Evolutionary conservation across 1,140 invertebrate genomes (phyloP).

Genomic region (Drosophila pallidifrons): DNA sequence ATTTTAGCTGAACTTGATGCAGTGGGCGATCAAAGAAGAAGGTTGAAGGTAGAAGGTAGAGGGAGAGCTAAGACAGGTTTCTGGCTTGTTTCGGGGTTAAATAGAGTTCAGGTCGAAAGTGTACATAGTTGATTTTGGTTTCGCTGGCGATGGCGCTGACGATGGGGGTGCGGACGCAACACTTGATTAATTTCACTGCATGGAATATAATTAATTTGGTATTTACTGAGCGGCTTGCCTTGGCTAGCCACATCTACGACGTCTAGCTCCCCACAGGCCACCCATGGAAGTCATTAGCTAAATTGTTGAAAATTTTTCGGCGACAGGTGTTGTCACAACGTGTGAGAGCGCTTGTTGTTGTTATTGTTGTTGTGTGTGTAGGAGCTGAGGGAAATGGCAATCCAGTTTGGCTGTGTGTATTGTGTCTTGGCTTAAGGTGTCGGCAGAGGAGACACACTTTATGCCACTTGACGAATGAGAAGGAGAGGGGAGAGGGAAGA

Average conservation of each 20-base stretch:
- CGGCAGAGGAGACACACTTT: constrained; percentile 57
- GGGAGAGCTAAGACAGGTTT: constrained; percentile 8
- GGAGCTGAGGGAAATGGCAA: neutral
- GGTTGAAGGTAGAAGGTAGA: neutral
- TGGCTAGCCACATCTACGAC: neutral
- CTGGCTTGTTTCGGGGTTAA: constrained; percentile 75
- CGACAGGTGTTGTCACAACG: constrained; percentile 73
- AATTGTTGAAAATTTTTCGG: constrained; percentile 75
- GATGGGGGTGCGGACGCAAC: constrained; percentile 30
- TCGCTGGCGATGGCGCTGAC: neutral
- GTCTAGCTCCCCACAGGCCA: neutral
- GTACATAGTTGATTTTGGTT: constrained; percentile 70
- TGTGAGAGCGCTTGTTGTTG: constrained; percentile 5
- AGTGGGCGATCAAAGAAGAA: constrained; percentile 9
- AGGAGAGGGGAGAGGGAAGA: neutral
- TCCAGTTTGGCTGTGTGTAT: neutral
- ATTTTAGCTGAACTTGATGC: constrained; percentile 26
- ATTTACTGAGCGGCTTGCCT: constrained; percentile 54
- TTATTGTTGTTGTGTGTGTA: no score
- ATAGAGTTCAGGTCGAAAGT: constrained; percentile 73
- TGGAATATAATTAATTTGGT: constrained; percentile 80
- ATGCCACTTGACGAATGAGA: constrained; percentile 43
- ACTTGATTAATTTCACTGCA: constrained; percentile 80
- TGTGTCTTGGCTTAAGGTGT: constrained; percentile 35
- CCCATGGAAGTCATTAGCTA: constrained; percentile 71